A percentile compares a stretch with the other conserved stretches of the same genome.
phyloP scores from a whole-genome alignment of 2,797 vertebrate genomes.

The Sebastolobus altivelis region DNA sequence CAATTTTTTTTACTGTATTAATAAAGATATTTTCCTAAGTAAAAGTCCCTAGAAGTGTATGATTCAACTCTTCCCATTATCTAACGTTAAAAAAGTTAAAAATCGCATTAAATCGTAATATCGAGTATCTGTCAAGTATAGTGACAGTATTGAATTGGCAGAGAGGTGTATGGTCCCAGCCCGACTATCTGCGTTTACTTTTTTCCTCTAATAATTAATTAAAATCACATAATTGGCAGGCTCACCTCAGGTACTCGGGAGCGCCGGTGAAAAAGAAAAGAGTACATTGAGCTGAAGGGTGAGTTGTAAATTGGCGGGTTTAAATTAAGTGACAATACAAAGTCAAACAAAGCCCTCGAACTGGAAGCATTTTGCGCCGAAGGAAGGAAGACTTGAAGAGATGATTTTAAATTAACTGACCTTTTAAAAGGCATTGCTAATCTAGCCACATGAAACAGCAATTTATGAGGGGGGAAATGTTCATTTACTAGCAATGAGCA shows the following conservation, averaged over 20 bases:
- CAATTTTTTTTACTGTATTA: fast-evolving
- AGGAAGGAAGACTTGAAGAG: conserved; percentile 47
- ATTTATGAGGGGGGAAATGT: conserved; percentile 82
- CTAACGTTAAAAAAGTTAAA: too few species aligned
- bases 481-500: conserved; percentile 82
- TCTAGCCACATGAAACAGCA: conserved; percentile 83
- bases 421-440: conserved; percentile 83
- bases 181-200: too few species aligned
- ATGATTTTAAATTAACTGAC: conserved; percentile 80
- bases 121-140: too few species aligned
- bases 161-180: too few species aligned
- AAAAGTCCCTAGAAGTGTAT: too few species aligned
- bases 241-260: neutral
- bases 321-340: conserved; percentile 61
- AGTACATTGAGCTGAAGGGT: neutral
- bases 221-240: neutral
- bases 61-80: too few species aligned
- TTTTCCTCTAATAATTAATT: conserved; percentile 8
- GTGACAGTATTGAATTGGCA: too few species aligned
- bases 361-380: conserved; percentile 15
- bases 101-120: too few species aligned
- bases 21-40: too few species aligned
- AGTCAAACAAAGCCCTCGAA: conserved; percentile 64
- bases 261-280: neutral
- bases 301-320: conserved; percentile 26